Evolutionary conservation across 2,113 vertebrate genomes (phyloP).

Genomic region (Cololabis saira): DNA sequence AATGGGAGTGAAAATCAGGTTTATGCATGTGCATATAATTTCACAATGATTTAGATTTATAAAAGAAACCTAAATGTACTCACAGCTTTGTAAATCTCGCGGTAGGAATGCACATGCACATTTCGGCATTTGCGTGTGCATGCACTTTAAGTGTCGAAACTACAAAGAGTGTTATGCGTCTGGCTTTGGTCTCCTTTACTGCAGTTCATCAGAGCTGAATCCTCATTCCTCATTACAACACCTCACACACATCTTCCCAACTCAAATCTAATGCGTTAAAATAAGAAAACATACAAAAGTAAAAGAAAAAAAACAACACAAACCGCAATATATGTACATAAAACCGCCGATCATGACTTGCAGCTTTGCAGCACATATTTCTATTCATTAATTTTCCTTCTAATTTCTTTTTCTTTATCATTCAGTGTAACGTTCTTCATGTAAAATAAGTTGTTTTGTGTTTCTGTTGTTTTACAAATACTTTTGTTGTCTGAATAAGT

Average conservation of each 20-base stretch:
- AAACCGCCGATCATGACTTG: not conserved
- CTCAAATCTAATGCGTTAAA: no score
- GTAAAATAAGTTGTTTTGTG: not conserved
- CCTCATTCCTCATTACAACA: not conserved
- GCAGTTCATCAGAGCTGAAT: not conserved
- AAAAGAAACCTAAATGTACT: not conserved
- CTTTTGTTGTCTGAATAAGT: not conserved
- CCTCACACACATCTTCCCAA: not conserved
- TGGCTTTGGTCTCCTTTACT: not conserved
- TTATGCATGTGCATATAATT: no score
- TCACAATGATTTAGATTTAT: no score
- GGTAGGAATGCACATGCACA: not conserved
- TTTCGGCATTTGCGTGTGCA: not conserved
- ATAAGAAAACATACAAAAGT: not conserved
- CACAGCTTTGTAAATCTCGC: no score
- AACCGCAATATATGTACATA: not conserved
- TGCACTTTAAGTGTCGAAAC: not conserved
- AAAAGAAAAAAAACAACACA: not conserved
- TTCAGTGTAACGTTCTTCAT: not conserved
- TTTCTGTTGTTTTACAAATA: not conserved
- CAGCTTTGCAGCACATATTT: not conserved
- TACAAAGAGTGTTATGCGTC: not conserved
- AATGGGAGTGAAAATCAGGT: no score
- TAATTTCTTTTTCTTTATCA: not conserved
- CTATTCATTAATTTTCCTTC: not conserved